A percentile compares a stretch with the other conserved stretches of the same genome.
phyloP scores from a whole-genome alignment of 2,797 vertebrate species.

The Myripristis jacobus region DNA sequence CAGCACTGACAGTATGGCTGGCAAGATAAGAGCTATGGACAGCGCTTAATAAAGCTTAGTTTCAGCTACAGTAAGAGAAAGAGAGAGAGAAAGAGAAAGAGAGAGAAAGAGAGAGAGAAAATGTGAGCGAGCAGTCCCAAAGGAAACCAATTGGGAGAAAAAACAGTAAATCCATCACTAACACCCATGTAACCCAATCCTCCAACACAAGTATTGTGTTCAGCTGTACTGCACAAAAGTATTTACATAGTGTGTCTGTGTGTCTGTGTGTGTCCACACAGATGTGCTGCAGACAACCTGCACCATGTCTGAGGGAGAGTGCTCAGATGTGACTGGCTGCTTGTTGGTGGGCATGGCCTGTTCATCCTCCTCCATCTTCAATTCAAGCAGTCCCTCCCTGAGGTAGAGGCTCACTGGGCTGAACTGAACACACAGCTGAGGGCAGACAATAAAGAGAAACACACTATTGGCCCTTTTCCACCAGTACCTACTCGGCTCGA shows the following conservation, averaged over 20 bases:
- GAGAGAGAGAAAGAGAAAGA: constrained; percentile 21
- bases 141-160: too few relatives aligned
- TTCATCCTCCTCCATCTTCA: constrained; percentile 53
- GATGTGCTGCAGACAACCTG: constrained; percentile 37
- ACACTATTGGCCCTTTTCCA: too few relatives aligned
- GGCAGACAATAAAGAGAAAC: constrained; percentile 11
- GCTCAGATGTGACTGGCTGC: constrained; percentile 8
- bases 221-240: background rate
- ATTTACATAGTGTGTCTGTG: background rate
- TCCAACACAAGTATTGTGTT: background rate
- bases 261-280: background rate
- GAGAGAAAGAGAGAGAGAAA: background rate
- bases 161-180: constrained; percentile 34
- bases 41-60: constrained; percentile 32
- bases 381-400: constrained; percentile 65
- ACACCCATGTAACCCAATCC: background rate
- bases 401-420: constrained; percentile 80
- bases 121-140: too few relatives aligned
- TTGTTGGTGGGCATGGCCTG: constrained; percentile 1
- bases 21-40: constrained; percentile 58
- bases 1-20: constrained; percentile 46
- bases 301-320: background rate
- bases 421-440: constrained; percentile 62
- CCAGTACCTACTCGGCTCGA: too few relatives aligned
- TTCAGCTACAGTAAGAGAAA: constrained; percentile 35